Evolutionary conservation across 2,888 invertebrate genomes (phyloP).

Genomic region (Melinopterus prodromus): DNA sequence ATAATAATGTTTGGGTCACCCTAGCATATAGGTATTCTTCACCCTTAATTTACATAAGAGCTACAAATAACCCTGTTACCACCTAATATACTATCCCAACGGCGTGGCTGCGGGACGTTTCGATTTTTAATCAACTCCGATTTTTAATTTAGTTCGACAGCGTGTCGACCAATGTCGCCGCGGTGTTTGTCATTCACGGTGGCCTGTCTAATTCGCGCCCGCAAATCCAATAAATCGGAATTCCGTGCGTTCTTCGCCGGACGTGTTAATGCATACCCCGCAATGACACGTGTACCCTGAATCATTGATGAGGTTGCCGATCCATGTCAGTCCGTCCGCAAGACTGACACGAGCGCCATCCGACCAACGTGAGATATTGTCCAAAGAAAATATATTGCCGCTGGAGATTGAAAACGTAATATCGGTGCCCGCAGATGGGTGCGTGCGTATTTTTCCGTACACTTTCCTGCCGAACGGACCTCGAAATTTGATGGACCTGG

Average conservation of each 20-base stretch:
- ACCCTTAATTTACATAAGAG: too few relatives aligned
- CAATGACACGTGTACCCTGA: conserved; percentile 19
- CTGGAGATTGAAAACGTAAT: not conserved
- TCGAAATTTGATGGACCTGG: not conserved
- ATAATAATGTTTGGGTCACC: too few relatives aligned
- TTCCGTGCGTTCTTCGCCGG: conserved; percentile 13
- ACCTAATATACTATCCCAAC: not conserved
- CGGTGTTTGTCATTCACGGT: not conserved
- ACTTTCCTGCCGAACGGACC: conserved; percentile 4
- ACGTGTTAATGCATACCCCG: conserved; percentile 20
- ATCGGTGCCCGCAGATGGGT: not conserved
- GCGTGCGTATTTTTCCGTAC: not conserved
- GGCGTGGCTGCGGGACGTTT: not conserved
- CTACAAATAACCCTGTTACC: not conserved
- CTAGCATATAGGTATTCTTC: too few relatives aligned
- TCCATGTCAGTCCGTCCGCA: not conserved
- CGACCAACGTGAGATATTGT: not conserved
- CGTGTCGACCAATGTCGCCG: not conserved
- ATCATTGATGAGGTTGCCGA: conserved; percentile 17
- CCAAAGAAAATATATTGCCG: not conserved
- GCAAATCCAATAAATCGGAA: conserved; percentile 19
- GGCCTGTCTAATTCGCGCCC: not conserved
- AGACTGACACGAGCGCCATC: not conserved
- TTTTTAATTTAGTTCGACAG: not conserved
- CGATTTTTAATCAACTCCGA: not conserved